Evolutionary conservation across 2,113 vertebrate species (phyloP).

Genomic region (Tetrao urogallus): DNA sequence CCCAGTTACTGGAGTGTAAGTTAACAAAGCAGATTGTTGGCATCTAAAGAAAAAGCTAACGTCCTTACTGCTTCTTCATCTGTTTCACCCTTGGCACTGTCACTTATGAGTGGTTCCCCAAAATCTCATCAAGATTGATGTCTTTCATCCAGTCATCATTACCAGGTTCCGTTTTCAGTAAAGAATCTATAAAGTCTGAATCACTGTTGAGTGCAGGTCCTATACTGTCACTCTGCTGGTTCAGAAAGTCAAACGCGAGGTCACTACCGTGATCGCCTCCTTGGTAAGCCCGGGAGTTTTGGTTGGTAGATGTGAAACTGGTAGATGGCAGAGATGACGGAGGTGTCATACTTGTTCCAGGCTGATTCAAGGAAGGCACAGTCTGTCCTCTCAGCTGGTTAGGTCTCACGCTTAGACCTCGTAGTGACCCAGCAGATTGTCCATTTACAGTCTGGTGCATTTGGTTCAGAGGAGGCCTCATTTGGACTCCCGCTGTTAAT

Average conservation of each 20-base stretch:
- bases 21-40: constrained; percentile 25
- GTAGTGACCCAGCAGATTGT: constrained; percentile 73
- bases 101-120: constrained; percentile 88
- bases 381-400: constrained; percentile 83
- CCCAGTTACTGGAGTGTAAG: constrained; percentile 39
- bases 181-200: constrained; percentile 95
- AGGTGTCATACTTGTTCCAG: constrained; percentile 78
- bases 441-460: constrained; percentile 79
- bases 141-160: constrained; percentile 99
- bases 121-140: constrained; percentile 97
- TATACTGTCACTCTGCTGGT: constrained; percentile 88
- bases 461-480: constrained; percentile 83
- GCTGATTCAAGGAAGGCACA: constrained; percentile 82
- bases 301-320: constrained; percentile 79
- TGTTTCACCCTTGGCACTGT: neutral
- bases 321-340: constrained; percentile 79
- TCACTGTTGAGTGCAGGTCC: constrained; percentile 92
- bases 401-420: constrained; percentile 81
- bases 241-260: constrained; percentile 91
- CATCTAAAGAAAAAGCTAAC: constrained; percentile 44
- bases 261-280: constrained; percentile 82
- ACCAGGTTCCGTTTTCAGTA: constrained; percentile 94
- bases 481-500: constrained; percentile 82
- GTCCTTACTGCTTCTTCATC: constrained; percentile 39
- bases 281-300: constrained; percentile 81